Conservation (phyloP, 1,140 invertebrate genomes). For the Trichonephila inaurata region DNA sequence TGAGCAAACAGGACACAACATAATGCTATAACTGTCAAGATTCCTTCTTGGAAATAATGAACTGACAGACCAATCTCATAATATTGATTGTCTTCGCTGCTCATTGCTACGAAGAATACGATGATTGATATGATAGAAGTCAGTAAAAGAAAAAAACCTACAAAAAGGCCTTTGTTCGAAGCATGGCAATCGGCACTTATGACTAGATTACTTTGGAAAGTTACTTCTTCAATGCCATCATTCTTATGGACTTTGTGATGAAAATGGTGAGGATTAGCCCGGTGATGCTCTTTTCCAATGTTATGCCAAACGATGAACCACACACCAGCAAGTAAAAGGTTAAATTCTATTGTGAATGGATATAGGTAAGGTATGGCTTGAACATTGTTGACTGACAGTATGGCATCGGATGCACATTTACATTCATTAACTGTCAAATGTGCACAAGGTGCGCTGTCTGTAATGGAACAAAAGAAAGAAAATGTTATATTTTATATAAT, state of each 20-base stretch:
- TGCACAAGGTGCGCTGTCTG: neutral
- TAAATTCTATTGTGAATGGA: constrained; percentile 88
- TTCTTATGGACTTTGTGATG: constrained; percentile 51
- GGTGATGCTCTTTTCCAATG: constrained; percentile 83
- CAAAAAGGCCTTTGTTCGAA: constrained; percentile 87
- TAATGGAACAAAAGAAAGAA: neutral
- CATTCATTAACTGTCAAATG: neutral
- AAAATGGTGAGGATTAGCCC: constrained; percentile 61
- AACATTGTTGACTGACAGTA: constrained; percentile 57
- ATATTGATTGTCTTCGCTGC: constrained; percentile 80
- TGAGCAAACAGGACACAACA: constrained; percentile 82
- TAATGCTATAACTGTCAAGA: constrained; percentile 81
- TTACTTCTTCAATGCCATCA: constrained; percentile 80
- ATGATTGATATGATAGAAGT: constrained; percentile 85
- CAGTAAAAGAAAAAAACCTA: constrained; percentile 85
- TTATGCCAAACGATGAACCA: constrained; percentile 87
- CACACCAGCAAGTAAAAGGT: constrained; percentile 86
- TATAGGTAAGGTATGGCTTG: constrained; percentile 84
- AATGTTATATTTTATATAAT: neutral
- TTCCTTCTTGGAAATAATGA: constrained; percentile 76
- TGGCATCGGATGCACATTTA: constrained; percentile 45
- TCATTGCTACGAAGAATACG: constrained; percentile 86
- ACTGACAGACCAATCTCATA: constrained; percentile 78
- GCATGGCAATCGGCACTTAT: constrained; percentile 88
- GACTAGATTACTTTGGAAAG: constrained; percentile 83